A percentile compares a stretch with the other conserved stretches of the same genome.
Conservation (phyloP, 2,113 vertebrate species). For the Amazona vittata region DNA sequence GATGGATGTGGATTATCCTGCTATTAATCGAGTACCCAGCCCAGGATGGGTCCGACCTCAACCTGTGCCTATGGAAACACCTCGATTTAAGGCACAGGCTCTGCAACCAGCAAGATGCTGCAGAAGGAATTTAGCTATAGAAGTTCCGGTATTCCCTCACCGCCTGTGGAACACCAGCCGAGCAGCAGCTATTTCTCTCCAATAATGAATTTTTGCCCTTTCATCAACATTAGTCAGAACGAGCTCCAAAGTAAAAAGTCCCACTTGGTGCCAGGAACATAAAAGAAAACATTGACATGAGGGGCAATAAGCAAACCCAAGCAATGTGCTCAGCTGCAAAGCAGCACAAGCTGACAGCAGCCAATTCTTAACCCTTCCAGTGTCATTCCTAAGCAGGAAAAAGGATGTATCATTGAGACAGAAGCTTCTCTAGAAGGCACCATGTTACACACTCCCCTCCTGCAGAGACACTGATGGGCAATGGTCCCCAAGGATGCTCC, state of each 20-base stretch:
- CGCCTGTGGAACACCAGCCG: neutral
- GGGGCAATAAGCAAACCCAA: neutral
- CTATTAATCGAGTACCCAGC: no score
- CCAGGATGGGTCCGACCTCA: rapidly evolving
- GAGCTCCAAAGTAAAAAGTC: neutral
- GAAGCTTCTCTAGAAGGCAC: neutral
- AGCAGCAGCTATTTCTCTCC: neutral
- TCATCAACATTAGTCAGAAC: conserved; percentile 14
- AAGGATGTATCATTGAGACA: neutral
- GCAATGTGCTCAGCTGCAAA: neutral
- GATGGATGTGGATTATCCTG: neutral
- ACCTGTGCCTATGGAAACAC: neutral
- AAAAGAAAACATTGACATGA: neutral
- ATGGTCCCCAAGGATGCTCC: neutral
- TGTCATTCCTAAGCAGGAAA: neutral
- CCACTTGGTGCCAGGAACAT: neutral
- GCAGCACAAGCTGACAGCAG: neutral
- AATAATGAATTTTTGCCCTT: conserved; percentile 27
- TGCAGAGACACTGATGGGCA: rapidly evolving
- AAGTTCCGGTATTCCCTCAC: neutral
- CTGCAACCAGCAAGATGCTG: neutral
- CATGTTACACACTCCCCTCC: rapidly evolving
- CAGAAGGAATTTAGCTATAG: neutral
- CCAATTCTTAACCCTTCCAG: neutral
- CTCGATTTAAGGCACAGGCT: neutral